phyloP scores from a whole-genome alignment of 2,797 vertebrate genomes.

The Rhynchotus rufescens region DNA sequence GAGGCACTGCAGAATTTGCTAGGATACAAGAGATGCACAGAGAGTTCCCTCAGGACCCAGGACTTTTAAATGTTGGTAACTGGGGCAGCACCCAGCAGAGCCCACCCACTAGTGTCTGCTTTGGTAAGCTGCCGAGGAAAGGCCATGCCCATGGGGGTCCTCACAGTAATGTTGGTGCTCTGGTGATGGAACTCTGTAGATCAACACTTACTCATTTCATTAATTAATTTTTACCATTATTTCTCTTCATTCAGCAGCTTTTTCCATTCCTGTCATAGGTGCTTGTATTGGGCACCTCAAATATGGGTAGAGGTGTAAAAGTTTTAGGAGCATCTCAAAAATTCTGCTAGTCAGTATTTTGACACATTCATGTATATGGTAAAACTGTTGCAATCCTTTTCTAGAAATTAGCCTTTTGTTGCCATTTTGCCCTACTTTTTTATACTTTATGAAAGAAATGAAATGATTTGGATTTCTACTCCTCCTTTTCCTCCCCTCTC shows the following conservation, averaged over 20 bases:
- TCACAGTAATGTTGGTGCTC: not conserved
- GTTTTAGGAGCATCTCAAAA: not conserved
- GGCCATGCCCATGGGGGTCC: not conserved
- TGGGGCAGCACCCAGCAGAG: not conserved
- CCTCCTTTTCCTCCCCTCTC: not conserved
- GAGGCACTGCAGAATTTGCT: not conserved
- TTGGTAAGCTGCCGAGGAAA: not conserved
- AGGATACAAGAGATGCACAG: not conserved
- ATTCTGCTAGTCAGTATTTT: not conserved
- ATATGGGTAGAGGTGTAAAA: not conserved
- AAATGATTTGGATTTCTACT: not conserved
- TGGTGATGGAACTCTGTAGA: not conserved
- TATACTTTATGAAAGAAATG: not conserved
- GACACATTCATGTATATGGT: rapidly evolving
- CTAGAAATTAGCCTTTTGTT: not conserved
- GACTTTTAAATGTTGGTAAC: not conserved
- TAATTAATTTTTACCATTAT: not conserved
- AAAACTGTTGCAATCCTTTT: not conserved
- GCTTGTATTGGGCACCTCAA: not conserved
- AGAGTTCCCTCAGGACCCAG: not conserved
- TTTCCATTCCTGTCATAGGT: not conserved
- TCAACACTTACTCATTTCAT: not conserved
- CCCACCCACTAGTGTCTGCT: not conserved
- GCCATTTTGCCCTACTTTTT: rapidly evolving
- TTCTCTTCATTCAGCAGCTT: not conserved